Evolutionary conservation across 2,888 invertebrate genomes (phyloP).

Genomic region (Rhabditophanes sp.): DNA sequence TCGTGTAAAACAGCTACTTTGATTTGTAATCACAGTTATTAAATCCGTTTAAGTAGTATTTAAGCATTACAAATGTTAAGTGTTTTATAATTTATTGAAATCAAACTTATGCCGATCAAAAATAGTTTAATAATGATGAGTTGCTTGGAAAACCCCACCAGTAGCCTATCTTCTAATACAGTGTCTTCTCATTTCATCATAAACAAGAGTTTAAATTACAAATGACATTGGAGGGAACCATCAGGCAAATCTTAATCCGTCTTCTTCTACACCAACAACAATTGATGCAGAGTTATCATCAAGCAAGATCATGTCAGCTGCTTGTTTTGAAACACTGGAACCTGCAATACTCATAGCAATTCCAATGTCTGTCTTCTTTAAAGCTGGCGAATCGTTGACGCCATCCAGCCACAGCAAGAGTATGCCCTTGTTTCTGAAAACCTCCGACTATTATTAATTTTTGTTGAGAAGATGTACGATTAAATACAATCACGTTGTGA

Average conservation of each 20-base stretch:
- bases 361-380: constrained; percentile 53
- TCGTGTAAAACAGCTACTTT: no score
- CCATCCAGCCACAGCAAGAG: constrained; percentile 54
- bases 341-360: constrained; percentile 47
- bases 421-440: constrained; percentile 51
- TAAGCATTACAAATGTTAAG: no score
- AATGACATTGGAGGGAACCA: no score
- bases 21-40: no score
- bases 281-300: constrained; percentile 96
- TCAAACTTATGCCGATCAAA: no score
- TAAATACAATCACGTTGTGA: constrained; percentile 44
- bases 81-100: no score
- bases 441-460: constrained; percentile 52
- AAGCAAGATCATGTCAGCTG: constrained; percentile 94
- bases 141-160: no score
- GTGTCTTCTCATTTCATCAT: no score
- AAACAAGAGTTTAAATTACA: no score
- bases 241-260: constrained; percentile 50
- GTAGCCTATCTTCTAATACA: no score
- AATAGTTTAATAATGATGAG: no score
- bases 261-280: constrained; percentile 64
- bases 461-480: constrained; percentile 46
- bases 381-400: constrained; percentile 52
- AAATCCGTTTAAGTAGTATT: no score
- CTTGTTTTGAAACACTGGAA: constrained; percentile 63